A percentile compares a stretch with the other conserved stretches of the same genome.
Evolutionary conservation across 1,140 invertebrate genomes (phyloP).

Genomic region (Aradophagus sp.): DNA sequence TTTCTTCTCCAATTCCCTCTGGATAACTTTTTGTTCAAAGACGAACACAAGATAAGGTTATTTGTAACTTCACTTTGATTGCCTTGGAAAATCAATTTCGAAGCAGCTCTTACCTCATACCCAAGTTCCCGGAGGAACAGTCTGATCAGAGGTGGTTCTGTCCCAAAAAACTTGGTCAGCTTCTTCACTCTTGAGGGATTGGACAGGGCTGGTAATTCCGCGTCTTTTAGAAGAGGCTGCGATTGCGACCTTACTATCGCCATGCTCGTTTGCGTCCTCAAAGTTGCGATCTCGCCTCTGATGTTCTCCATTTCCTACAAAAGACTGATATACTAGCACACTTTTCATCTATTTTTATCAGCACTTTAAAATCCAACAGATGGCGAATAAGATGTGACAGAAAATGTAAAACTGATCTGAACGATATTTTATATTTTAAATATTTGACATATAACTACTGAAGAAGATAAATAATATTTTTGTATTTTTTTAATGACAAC

Average conservation of each 20-base stretch:
- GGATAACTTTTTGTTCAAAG: too few relatives aligned
- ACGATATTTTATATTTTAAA: too few relatives aligned
- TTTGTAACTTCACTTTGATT: slow-evolving; percentile 16
- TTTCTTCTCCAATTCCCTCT: too few relatives aligned
- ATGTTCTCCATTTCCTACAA: slow-evolving; percentile 90
- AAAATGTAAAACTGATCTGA: too few relatives aligned
- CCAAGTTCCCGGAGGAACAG: slow-evolving; percentile 93
- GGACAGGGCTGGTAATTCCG: slow-evolving; percentile 80
- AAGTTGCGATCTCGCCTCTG: slow-evolving; percentile 85
- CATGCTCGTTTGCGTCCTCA: slow-evolving; percentile 82
- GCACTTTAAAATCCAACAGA: slow-evolving; percentile 15
- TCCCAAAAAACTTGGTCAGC: slow-evolving; percentile 93
- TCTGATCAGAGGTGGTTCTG: slow-evolving; percentile 91
- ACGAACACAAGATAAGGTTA: slow-evolving; percentile 5
- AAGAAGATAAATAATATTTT: too few relatives aligned
- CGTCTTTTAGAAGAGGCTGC: slow-evolving; percentile 71
- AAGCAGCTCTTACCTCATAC: slow-evolving; percentile 84
- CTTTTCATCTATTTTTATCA: slow-evolving; percentile 40
- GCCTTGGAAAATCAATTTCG: slow-evolving; percentile 5
- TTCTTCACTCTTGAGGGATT: slow-evolving; percentile 90
- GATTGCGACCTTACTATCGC: slow-evolving; percentile 77
- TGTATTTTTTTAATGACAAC: too few relatives aligned
- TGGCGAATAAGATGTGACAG: too few relatives aligned
- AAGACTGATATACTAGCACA: slow-evolving; percentile 60
- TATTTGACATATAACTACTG: too few relatives aligned